A percentile compares a stretch with the other conserved stretches of the same genome.
phyloP scores from a whole-genome alignment of 1,140 invertebrate species.

The Dufourea novaeangliae region DNA sequence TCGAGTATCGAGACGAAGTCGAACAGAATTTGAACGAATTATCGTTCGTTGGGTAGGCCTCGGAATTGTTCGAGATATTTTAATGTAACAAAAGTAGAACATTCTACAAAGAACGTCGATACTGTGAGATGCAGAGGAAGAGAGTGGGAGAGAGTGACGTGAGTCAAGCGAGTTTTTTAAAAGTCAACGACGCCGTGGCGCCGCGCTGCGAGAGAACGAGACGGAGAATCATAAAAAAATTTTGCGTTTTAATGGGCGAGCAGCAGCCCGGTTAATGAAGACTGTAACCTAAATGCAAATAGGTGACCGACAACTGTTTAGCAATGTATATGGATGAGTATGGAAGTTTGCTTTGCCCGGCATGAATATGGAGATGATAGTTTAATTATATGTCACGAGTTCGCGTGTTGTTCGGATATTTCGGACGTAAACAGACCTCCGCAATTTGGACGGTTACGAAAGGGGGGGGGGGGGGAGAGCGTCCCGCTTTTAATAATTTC shows the following conservation, averaged over 20 bases:
- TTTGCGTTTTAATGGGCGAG: constrained; percentile 34
- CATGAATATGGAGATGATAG: constrained; percentile 56
- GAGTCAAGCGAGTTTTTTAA: constrained; percentile 22
- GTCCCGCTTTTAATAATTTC: constrained; percentile 16
- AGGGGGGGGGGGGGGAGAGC: too few species aligned
- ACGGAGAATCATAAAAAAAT: constrained; percentile 13
- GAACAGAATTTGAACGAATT: too few species aligned
- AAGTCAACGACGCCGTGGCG: background rate
- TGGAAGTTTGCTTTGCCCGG: constrained; percentile 47
- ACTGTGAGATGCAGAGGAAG: background rate
- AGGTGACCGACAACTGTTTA: constrained; percentile 49
- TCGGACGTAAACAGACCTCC: constrained; percentile 13
- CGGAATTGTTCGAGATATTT: too few species aligned
- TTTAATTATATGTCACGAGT: constrained; percentile 53
- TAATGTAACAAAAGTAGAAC: too few species aligned
- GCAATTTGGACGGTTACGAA: constrained; percentile 25
- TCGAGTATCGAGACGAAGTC: background rate
- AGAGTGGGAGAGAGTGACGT: background rate
- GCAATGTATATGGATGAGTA: constrained; percentile 52
- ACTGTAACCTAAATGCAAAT: constrained; percentile 49
- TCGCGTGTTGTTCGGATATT: constrained; percentile 42
- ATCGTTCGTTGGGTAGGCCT: too few species aligned
- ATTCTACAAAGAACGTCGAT: too few species aligned
- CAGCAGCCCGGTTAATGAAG: constrained; percentile 39
- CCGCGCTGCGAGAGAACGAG: background rate